Base-by-base conservation (phyloP, 2,888 invertebrate species). In the Stenodera caucasica region DNA sequence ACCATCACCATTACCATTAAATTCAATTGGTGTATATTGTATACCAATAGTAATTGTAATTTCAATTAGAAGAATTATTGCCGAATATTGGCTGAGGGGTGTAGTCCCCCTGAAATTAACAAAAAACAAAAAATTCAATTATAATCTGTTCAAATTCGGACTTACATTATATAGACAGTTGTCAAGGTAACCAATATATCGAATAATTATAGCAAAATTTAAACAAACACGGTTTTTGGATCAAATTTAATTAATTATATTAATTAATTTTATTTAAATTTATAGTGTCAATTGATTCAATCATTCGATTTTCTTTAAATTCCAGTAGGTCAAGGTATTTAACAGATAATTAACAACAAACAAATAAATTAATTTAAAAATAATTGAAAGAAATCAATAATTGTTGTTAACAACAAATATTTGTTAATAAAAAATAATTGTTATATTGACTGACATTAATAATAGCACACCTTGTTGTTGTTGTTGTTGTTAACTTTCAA, bases 1-100 rank as follows among this genome's bases (percentile, higher is more conserved):
- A 15, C 75, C 74, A 53, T 77, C 75, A 21, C 74, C 75, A 51
- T 70, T 71, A 26, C 73, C 71, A 0, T 69, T 69, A 8, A 78
- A 51, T 50, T 80, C 79, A 6, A 80, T 57, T 2, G 78, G 77
- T 35, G 77, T 75, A 56, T 75, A 79, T 64, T 81, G 81, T 49
- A 81, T 75, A 49, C 72, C 61, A 9, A 56, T 32, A 4, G 59
- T 65, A 57, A 65, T 37, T 21, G 55, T 53, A 18, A 55, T 40
- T 33, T 60, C 51, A 32, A 37, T 9, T 14, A 58, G 18, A 26
- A 32, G n/a, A n/a, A 51, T 8, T 14, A 40, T 23, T 52, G 57
- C 23, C 15, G 50, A 45, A 58, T 60, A 61, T 55, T 56, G 58
- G 33, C 32, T 18, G 35, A 62, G 65, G 58, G 60, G 50, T 26